Conservation (phyloP, 2,113 vertebrate species). For the Macrotus californicus region DNA sequence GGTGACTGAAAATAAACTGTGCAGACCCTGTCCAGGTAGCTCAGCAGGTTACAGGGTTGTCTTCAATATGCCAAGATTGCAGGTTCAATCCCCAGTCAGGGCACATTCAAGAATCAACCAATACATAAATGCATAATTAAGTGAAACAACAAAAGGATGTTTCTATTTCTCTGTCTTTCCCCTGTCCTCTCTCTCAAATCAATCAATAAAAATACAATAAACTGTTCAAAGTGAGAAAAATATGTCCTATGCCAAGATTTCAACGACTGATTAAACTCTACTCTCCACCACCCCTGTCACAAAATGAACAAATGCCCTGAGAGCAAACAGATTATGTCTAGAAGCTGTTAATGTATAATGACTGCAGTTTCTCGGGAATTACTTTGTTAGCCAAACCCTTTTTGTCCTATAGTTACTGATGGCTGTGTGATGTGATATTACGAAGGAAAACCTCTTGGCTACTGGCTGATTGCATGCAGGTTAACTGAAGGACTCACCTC, state of each 20-base stretch:
- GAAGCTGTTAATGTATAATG: neutral
- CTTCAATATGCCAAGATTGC: too few relatives aligned
- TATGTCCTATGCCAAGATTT: neutral
- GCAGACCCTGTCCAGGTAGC: too few relatives aligned
- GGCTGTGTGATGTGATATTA: neutral
- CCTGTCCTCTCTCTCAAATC: too few relatives aligned
- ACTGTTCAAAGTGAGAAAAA: neutral
- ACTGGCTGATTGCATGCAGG: neutral
- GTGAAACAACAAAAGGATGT: too few relatives aligned
- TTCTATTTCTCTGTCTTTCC: too few relatives aligned
- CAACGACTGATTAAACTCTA: neutral
- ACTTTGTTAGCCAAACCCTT: neutral
- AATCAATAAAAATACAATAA: neutral
- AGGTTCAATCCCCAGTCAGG: too few relatives aligned
- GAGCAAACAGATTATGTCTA: neutral
- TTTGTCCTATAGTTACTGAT: neutral
- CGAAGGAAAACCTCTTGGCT: neutral
- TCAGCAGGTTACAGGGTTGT: too few relatives aligned
- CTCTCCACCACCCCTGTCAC: neutral
- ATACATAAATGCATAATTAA: too few relatives aligned
- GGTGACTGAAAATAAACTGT: neutral
- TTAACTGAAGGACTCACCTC: neutral
- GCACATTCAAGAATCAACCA: too few relatives aligned
- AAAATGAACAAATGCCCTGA: neutral
- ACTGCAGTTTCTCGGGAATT: neutral